Conservation (phyloP, 2,113 vertebrate species). For the Apaloderma vittatum region DNA sequence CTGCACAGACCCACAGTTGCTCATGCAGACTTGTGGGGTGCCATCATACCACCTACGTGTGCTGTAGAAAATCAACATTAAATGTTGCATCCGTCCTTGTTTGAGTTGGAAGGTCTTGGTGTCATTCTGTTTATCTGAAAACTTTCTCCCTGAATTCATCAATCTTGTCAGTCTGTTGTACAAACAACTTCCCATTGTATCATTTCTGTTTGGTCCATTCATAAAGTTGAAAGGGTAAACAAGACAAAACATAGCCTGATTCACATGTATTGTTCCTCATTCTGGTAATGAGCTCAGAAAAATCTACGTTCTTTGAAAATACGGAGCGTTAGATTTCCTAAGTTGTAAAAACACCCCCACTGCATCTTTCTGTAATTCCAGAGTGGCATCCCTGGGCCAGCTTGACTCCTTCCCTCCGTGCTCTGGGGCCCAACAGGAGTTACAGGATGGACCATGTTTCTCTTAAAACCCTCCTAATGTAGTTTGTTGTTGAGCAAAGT, state of each 20-base stretch:
- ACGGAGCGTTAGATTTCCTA: not conserved
- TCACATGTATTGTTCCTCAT: not conserved
- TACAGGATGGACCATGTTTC: not conserved
- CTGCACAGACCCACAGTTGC: not conserved
- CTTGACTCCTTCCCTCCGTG: rapidly evolving
- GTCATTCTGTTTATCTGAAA: not conserved
- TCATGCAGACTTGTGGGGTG: not conserved
- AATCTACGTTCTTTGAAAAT: not conserved
- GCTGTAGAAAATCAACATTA: not conserved
- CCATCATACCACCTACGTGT: not conserved
- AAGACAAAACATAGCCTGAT: not conserved
- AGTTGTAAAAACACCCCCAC: not conserved
- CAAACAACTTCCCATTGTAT: not conserved
- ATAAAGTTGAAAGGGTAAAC: not conserved
- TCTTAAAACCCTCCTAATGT: not conserved
- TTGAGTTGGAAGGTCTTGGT: not conserved
- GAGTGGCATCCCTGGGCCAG: not conserved
- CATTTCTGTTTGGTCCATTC: not conserved
- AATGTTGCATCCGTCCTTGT: not conserved
- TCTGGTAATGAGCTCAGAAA: not conserved
- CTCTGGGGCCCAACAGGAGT: not conserved
- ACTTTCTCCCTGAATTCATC: not conserved
- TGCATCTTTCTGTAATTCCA: not conserved
- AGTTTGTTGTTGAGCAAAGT: not conserved
- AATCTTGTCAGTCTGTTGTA: not conserved